These are phyloP conservation scores for Argopecten irradians DNA, from an alignment of 1,140 invertebrate species.

Conservation along the genomic window DNA sequence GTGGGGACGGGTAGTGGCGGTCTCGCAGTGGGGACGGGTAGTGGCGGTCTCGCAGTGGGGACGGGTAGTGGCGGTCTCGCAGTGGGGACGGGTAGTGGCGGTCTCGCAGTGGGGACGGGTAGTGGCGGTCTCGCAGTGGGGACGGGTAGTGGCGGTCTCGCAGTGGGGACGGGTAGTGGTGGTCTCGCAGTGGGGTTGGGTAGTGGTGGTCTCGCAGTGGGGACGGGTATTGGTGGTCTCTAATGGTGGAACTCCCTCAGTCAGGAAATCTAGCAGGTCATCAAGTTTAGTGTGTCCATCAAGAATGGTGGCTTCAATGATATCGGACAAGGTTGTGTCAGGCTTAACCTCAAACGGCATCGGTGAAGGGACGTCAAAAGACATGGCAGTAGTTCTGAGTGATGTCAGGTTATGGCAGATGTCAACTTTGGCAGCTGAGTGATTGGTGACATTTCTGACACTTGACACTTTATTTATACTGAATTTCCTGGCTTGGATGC, in stretches of 20 bases:
- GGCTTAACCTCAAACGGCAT: no score
- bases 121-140: background rate
- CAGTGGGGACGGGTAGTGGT: background rate
- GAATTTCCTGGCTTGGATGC: background rate
- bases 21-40: background rate
- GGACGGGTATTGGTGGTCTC: no score
- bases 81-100: background rate
- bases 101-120: background rate
- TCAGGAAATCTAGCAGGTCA: no score
- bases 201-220: background rate
- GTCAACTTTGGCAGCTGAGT: no score
- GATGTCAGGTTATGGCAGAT: no score
- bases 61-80: background rate
- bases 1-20: background rate
- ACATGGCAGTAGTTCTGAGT: no score
- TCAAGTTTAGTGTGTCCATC: no score
- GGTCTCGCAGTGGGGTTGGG: background rate
- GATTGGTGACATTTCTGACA: background rate
- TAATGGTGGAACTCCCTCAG: no score
- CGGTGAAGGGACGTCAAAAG: no score
- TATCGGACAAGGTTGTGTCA: no score
- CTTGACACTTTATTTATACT: background rate
- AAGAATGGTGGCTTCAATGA: no score
- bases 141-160: background rate
- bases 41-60: background rate